Conservation (phyloP, 2,113 vertebrate species). For the Castor canadensis region DNA sequence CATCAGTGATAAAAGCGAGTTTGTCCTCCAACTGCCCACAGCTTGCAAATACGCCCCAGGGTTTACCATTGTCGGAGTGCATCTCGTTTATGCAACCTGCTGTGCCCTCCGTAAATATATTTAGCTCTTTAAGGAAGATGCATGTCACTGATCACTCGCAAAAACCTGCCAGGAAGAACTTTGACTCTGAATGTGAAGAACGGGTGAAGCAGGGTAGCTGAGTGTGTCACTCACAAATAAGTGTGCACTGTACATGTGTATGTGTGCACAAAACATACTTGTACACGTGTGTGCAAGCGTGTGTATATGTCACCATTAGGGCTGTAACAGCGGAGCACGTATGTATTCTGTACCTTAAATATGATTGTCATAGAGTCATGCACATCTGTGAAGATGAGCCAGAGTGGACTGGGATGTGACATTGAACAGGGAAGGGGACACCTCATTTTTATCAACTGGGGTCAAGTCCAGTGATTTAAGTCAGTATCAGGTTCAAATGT, state of each 20-base stretch:
- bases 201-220: rapidly evolving
- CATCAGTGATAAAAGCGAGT: rapidly evolving
- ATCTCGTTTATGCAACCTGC: background rate
- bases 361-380: too few relatives aligned
- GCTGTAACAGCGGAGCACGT: rapidly evolving
- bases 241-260: background rate
- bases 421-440: rapidly evolving
- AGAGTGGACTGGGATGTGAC: background rate
- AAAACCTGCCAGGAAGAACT: background rate
- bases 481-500: background rate
- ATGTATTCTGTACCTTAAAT: rapidly evolving
- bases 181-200: background rate
- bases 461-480: background rate
- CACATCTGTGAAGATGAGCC: too few relatives aligned
- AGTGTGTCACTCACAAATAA: too few relatives aligned
- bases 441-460: rapidly evolving
- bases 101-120: too few relatives aligned
- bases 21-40: rapidly evolving
- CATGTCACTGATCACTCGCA: background rate
- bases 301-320: background rate
- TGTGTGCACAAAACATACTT: background rate
- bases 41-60: too few relatives aligned
- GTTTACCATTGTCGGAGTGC: rapidly evolving
- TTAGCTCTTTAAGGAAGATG: background rate
- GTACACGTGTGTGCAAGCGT: too few relatives aligned